Conservation (phyloP, 2,888 invertebrate genomes). For the Agrotis clavis region DNA sequence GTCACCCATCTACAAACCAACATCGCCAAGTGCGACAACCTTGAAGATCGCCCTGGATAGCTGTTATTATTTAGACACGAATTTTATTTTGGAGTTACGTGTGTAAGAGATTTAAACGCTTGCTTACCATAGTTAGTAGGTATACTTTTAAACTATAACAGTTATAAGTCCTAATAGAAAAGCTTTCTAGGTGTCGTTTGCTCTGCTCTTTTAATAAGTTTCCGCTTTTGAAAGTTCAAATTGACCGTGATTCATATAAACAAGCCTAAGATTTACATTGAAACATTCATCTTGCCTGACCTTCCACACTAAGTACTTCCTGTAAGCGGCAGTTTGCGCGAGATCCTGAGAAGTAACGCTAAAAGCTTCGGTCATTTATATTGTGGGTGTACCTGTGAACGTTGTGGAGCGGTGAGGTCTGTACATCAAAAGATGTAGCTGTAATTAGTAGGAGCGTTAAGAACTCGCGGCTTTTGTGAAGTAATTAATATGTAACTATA, state of each 20-base stretch:
- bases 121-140: too few species aligned
- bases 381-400: conserved; percentile 26
- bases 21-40: too few species aligned
- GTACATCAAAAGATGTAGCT: conserved; percentile 27
- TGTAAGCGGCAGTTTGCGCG: conserved; percentile 20
- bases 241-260: conserved; percentile 3
- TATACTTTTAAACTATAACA: too few species aligned
- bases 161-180: too few species aligned
- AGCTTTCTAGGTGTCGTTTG: conserved; percentile 4
- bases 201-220: not conserved
- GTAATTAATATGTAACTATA: not conserved
- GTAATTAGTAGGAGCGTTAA: conserved; percentile 18
- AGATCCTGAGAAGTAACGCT: conserved; percentile 21
- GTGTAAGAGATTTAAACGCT: too few species aligned
- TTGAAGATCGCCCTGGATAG: too few species aligned
- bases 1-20: too few species aligned
- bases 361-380: conserved; percentile 51
- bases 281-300: conserved; percentile 9
- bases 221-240: not conserved
- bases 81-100: too few species aligned
- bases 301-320: conserved; percentile 15
- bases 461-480: not conserved
- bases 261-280: conserved; percentile 5
- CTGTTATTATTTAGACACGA: too few species aligned
- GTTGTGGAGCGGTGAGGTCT: not conserved